Percentiles rank a stretch among this genome's conserved stretches.
These are phyloP conservation scores for Psammodynastes pulverulentus DNA, from an alignment of 2,113 vertebrate species.

Conservation along the genomic window DNA sequence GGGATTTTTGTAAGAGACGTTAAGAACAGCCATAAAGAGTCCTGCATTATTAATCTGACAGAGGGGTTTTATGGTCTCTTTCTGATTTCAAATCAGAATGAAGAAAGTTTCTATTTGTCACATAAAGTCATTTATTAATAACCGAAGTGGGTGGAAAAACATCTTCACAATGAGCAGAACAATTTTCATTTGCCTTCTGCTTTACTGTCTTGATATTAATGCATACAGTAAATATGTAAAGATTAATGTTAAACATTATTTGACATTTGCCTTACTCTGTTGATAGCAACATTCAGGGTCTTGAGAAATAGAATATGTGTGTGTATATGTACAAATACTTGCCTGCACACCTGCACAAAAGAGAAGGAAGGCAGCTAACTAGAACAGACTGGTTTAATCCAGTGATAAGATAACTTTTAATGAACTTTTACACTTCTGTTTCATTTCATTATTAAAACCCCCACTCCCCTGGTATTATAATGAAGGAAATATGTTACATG, in stretches of 20 bases:
- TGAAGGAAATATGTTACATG: neutral
- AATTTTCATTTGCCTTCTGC: constrained; percentile 26
- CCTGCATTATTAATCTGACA: constrained; percentile 25
- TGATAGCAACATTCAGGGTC: neutral
- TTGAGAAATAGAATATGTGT: neutral
- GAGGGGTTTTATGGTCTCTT: constrained; percentile 25
- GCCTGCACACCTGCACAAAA: neutral
- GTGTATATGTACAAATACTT: neutral
- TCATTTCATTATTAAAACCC: neutral
- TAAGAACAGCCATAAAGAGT: constrained; percentile 30
- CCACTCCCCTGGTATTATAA: neutral
- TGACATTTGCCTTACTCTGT: neutral
- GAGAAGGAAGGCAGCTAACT: neutral
- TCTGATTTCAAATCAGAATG: constrained; percentile 42
- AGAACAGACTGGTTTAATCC: neutral
- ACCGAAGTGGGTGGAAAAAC: neutral
- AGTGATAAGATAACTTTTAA: neutral
- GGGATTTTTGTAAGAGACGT: constrained; percentile 41
- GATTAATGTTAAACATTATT: constrained; percentile 23
- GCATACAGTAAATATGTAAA: constrained; percentile 29
- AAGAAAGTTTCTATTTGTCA: constrained; percentile 27
- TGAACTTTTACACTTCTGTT: neutral
- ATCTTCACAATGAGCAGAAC: neutral
- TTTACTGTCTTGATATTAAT: constrained; percentile 27
- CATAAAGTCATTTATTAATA: constrained; percentile 23